phyloP scores from a whole-genome alignment of 2,113 vertebrate genomes.

The Prolemur simus region DNA sequence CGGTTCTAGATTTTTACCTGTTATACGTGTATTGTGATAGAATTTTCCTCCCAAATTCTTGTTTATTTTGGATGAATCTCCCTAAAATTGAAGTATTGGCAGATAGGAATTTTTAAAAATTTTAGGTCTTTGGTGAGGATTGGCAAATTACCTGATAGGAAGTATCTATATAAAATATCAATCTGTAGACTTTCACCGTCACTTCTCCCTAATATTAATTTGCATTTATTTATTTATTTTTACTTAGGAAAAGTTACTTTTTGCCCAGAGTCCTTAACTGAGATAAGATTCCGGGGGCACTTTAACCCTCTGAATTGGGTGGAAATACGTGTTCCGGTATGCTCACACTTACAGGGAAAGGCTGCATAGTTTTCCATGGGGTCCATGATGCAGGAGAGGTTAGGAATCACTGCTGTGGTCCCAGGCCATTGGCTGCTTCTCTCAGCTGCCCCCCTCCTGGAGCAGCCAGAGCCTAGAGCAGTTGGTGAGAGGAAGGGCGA shows the following conservation, averaged over 20 bases:
- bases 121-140: neutral
- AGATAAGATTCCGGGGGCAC: neutral
- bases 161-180: neutral
- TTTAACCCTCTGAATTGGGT: neutral
- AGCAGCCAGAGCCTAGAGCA: neutral
- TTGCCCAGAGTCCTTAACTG: neutral
- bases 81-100: neutral
- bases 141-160: neutral
- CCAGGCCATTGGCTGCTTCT: neutral
- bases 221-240: neutral
- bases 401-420: neutral
- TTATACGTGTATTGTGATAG: neutral
- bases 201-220: neutral
- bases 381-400: neutral
- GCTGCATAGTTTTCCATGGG: neutral
- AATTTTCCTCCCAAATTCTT: neutral
- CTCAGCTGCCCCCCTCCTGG: neutral
- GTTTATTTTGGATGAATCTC: neutral
- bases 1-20: neutral
- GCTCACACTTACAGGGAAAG: neutral
- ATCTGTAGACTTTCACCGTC: neutral
- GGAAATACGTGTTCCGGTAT: neutral
- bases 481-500: rapidly evolving
- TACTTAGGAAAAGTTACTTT: neutral
- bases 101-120: neutral